Evolutionary conservation across 2,113 vertebrate species (phyloP).

Genomic region (Scartelaos histophorus): DNA sequence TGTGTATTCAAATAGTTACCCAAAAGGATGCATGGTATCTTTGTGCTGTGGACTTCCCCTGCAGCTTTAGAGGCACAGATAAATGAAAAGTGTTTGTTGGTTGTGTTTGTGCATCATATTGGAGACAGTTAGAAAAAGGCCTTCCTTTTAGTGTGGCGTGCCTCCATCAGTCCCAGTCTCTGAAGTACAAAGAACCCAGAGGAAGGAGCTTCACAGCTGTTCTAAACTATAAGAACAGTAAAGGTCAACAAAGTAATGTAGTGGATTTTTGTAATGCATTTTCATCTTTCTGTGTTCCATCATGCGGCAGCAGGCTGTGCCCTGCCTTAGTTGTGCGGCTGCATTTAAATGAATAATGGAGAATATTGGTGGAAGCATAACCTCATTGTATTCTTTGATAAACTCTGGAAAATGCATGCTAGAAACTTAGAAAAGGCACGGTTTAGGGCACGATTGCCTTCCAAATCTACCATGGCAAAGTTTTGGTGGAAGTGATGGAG

Average conservation of each 20-base stretch:
- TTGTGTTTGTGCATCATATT: constrained; percentile 64
- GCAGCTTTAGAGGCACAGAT: constrained; percentile 57
- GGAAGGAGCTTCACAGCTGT: constrained; percentile 79
- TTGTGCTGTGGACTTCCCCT: constrained; percentile 48
- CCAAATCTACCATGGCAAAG: constrained; percentile 80
- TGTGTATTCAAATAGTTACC: constrained; percentile 57
- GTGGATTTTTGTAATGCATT: constrained; percentile 69
- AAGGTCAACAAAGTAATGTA: constrained; percentile 80
- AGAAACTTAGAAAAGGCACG: constrained; percentile 71
- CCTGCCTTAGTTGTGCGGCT: constrained; percentile 69
- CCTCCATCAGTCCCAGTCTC: constrained; percentile 71
- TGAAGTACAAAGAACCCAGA: constrained; percentile 80
- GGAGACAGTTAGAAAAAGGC: constrained; percentile 68
- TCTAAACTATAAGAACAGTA: constrained; percentile 76
- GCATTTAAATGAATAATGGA: constrained; percentile 80
- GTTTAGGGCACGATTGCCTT: constrained; percentile 79
- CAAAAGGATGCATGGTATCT: constrained; percentile 54
- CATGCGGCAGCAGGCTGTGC: constrained; percentile 68
- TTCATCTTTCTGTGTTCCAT: constrained; percentile 73
- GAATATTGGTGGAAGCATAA: constrained; percentile 80
- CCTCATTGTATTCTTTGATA: constrained; percentile 81
- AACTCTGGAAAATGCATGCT: constrained; percentile 79
- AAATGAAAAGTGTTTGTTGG: constrained; percentile 65
- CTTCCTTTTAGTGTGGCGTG: constrained; percentile 74
- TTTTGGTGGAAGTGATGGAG: constrained; percentile 51